phyloP scores from a whole-genome alignment of 2,113 vertebrate species.

The Columba janthina region DNA sequence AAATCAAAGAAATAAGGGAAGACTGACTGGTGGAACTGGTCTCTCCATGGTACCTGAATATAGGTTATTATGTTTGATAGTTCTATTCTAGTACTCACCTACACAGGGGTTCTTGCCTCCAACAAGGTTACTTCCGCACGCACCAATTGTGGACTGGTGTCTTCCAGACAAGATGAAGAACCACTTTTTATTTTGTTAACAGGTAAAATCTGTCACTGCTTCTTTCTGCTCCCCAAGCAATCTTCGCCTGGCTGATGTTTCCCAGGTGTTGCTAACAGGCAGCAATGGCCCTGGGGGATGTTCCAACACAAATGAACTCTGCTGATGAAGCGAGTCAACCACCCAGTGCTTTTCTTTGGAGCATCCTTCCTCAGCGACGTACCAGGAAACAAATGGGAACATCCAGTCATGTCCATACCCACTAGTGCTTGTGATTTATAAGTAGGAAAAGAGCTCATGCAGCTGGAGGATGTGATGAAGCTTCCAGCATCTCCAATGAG shows the following conservation, averaged over 20 bases:
- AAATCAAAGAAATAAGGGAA: neutral
- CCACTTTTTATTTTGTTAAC: fast-evolving
- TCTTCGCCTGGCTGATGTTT: neutral
- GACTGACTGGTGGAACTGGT: neutral
- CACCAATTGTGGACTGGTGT: neutral
- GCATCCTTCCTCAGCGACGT: neutral
- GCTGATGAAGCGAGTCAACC: neutral
- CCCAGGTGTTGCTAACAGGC: fast-evolving
- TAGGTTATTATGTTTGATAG: neutral
- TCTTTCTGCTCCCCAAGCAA: neutral
- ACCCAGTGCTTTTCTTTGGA: fast-evolving
- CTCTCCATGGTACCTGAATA: neutral
- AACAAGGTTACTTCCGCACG: neutral
- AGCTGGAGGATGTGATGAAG: too few species aligned
- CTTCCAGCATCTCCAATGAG: neutral
- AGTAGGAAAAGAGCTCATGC: neutral
- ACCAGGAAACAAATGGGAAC: neutral
- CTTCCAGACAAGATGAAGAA: neutral
- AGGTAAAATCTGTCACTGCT: too few species aligned
- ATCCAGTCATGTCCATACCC: neutral
- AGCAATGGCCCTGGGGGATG: neutral
- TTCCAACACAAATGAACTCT: neutral
- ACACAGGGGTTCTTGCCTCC: neutral
- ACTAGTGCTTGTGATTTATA: fast-evolving
- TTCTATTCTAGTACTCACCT: neutral